Evolutionary conservation across 2,797 vertebrate species (phyloP).

Genomic region (Lepilemur ruficaudatus): DNA sequence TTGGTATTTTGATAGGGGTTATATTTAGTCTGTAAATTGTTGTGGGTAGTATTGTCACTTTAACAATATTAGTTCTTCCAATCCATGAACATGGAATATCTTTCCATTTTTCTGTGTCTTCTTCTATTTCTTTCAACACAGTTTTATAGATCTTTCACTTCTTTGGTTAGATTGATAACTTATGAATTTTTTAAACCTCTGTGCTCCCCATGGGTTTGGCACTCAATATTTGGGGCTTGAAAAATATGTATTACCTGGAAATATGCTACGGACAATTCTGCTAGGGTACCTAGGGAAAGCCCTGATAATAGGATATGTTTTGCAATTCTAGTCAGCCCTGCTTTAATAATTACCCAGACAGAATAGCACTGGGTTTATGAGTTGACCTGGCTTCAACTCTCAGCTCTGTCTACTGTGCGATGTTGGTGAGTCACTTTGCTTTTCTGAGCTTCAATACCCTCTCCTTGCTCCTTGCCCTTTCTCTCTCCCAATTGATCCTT

Average conservation of each 20-base stretch:
- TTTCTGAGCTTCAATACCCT: neutral
- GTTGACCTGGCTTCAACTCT: neutral
- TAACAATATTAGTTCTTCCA: no score
- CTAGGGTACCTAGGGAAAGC: neutral
- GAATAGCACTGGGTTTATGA: neutral
- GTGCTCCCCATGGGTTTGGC: neutral
- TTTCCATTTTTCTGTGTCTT: no score
- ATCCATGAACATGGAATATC: no score
- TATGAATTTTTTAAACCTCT: neutral
- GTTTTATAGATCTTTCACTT: no score
- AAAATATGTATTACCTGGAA: neutral
- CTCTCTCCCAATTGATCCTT: neutral
- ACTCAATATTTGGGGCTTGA: neutral
- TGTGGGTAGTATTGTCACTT: no score
- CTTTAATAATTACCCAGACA: neutral
- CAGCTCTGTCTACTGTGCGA: neutral
- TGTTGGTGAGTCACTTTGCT: neutral
- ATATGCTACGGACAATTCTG: neutral
- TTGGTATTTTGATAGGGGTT: no score
- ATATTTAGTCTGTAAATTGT: no score
- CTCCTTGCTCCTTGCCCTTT: neutral
- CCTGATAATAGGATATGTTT: rapidly evolving
- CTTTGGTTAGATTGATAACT: neutral
- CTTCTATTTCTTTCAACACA: no score
- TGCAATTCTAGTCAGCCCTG: neutral